A percentile compares a stretch with the other conserved stretches of the same genome.
These are phyloP conservation scores for Gymnobelideus leadbeateri DNA, from an alignment of 2,113 vertebrate species.

Conservation along the genomic window DNA sequence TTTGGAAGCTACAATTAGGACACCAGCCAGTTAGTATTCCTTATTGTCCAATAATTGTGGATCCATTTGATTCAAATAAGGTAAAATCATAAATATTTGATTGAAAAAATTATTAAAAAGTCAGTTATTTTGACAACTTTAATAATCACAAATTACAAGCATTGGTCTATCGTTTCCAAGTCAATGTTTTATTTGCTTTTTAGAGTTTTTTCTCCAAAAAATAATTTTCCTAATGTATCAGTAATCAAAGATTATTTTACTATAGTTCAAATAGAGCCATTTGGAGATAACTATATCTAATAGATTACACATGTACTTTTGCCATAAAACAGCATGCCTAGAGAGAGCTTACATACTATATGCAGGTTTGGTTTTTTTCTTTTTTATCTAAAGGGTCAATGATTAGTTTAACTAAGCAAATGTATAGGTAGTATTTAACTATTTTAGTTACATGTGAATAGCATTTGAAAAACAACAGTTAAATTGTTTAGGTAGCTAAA, in stretches of 20 bases:
- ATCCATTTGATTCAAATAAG: not conserved
- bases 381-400: not conserved
- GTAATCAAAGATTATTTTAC: not conserved
- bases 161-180: not conserved
- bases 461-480: not conserved
- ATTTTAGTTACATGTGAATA: too few relatives aligned
- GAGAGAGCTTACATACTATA: not conserved
- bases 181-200: not conserved
- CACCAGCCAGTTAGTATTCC: not conserved
- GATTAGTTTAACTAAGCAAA: not conserved
- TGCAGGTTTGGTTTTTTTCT: not conserved
- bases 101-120: not conserved
- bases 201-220: not conserved
- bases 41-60: not conserved
- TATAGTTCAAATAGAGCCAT: not conserved
- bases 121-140: not conserved
- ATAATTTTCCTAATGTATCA: not conserved
- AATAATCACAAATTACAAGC: not conserved
- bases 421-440: not conserved
- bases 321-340: not conserved
- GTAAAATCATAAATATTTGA: not conserved
- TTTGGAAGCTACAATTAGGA: not conserved
- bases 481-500: not conserved
- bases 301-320: not conserved
- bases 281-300: not conserved